Percentiles rank a stretch among this genome's conserved stretches.
Conservation (phyloP, 2,888 invertebrate species). For the Dioctria rufipes region DNA sequence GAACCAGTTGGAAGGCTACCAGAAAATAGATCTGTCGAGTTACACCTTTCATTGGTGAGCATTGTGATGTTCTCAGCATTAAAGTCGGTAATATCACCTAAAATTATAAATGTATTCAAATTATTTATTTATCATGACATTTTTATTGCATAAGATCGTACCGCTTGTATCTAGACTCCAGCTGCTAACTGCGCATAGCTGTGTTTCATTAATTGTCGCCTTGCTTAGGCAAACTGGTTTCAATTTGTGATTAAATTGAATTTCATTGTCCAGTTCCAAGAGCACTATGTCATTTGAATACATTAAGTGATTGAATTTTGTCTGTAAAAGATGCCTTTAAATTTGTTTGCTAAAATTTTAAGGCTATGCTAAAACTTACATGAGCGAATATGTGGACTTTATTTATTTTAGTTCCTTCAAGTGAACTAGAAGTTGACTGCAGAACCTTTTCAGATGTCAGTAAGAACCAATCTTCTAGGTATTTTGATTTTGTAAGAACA, state of each 20-base stretch:
- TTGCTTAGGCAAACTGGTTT: slow-evolving; percentile 75
- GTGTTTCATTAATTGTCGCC: slow-evolving; percentile 71
- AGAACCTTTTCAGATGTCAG: slow-evolving; percentile 55
- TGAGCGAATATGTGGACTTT: slow-evolving; percentile 54
- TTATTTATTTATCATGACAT: too few species aligned
- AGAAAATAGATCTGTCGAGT: slow-evolving; percentile 76
- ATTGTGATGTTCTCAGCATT: slow-evolving; percentile 65
- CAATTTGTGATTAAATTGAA: slow-evolving; percentile 73
- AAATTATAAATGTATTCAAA: not conserved
- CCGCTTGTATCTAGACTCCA: slow-evolving; percentile 68
- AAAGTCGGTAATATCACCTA: slow-evolving; percentile 50
- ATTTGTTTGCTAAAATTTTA: not conserved
- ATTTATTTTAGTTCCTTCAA: slow-evolving; percentile 45
- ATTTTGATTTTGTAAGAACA: slow-evolving; percentile 33
- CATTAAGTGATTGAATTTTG: slow-evolving; percentile 74
- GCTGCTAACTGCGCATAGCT: slow-evolving; percentile 75
- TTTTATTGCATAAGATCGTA: slow-evolving; percentile 24
- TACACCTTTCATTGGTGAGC: slow-evolving; percentile 74
- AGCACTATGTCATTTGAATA: slow-evolving; percentile 76
- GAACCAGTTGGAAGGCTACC: slow-evolving; percentile 74
- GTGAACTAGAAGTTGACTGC: slow-evolving; percentile 42
- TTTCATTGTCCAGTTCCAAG: slow-evolving; percentile 73
- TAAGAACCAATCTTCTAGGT: slow-evolving; percentile 58
- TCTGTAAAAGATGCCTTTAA: slow-evolving; percentile 64
- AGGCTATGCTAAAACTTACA: slow-evolving; percentile 41